A percentile compares a stretch with the other conserved stretches of the same genome.
Conservation (phyloP, 2,888 invertebrate species). For the Morinoia aosen region DNA sequence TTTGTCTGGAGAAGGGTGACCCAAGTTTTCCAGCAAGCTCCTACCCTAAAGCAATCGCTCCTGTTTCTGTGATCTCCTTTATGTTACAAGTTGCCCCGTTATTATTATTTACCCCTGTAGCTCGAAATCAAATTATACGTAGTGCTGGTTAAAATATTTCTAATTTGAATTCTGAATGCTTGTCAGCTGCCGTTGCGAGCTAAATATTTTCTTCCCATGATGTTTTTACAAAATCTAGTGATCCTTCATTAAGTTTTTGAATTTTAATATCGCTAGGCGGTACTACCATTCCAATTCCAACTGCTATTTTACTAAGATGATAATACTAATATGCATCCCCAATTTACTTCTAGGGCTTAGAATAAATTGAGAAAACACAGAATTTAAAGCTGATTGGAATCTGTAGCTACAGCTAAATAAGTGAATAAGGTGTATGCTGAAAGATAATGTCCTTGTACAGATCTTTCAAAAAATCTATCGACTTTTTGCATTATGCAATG, state of each 20-base stretch:
- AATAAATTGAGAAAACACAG: too few relatives aligned
- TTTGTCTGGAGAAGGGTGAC: too few relatives aligned
- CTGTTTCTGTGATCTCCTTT: neutral
- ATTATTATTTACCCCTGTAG: neutral
- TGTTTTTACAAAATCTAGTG: neutral
- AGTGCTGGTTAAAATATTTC: neutral
- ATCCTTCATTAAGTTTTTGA: neutral
- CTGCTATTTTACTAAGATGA: neutral
- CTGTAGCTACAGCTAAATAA: neutral
- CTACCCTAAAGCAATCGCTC: neutral
- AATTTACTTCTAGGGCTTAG: too few relatives aligned
- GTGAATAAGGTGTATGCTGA: neutral
- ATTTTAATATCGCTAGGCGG: too few relatives aligned
- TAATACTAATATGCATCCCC: neutral
- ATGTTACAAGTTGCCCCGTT: neutral
- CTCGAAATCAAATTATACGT: neutral
- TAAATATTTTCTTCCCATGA: neutral
- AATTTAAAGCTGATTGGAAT: too few relatives aligned
- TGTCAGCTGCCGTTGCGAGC: neutral
- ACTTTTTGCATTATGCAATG: neutral
- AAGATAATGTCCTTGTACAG: neutral
- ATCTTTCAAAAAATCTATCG: neutral
- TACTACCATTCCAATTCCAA: neutral
- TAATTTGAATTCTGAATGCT: neutral
- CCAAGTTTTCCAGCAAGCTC: neutral